Percentiles rank a stretch among this genome's conserved stretches.
Evolutionary conservation across 2,113 vertebrate species (phyloP).

Genomic region (Callospermophilus lateralis): DNA sequence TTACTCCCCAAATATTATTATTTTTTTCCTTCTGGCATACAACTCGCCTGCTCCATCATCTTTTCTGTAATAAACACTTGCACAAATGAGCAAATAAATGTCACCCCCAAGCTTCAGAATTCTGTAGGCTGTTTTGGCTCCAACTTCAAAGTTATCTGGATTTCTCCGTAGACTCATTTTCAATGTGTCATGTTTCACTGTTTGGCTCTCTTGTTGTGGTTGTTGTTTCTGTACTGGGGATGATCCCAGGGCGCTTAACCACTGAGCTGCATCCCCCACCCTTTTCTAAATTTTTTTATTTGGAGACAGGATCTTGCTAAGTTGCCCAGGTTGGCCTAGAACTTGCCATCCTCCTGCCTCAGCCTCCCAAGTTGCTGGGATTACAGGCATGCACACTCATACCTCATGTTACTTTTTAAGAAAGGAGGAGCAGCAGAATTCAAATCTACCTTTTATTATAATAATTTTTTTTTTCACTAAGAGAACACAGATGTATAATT

Average conservation of each 20-base stretch:
- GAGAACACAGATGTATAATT: background rate
- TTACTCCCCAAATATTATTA: conserved; percentile 41
- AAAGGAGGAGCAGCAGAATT: background rate
- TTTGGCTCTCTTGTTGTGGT: background rate
- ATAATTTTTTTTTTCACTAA: conserved; percentile 12
- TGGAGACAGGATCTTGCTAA: background rate
- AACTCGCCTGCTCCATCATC: background rate
- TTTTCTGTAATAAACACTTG: background rate
- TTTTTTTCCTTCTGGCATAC: background rate
- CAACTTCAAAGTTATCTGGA: background rate
- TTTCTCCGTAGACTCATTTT: background rate
- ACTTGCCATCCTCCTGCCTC: too few species aligned
- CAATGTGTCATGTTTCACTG: background rate
- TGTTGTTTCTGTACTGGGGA: background rate
- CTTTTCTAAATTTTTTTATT: background rate
- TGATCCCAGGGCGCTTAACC: too few species aligned
- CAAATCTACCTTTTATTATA: background rate
- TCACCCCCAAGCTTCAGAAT: background rate
- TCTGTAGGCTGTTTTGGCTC: background rate
- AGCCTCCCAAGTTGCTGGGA: too few species aligned
- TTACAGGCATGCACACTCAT: too few species aligned
- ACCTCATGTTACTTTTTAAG: background rate
- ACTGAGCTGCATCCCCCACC: too few species aligned
- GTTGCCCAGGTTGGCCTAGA: too few species aligned
- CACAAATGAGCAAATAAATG: background rate